Evolutionary conservation across 2,797 vertebrate genomes (phyloP).

Genomic region (Champsocephalus esox): DNA sequence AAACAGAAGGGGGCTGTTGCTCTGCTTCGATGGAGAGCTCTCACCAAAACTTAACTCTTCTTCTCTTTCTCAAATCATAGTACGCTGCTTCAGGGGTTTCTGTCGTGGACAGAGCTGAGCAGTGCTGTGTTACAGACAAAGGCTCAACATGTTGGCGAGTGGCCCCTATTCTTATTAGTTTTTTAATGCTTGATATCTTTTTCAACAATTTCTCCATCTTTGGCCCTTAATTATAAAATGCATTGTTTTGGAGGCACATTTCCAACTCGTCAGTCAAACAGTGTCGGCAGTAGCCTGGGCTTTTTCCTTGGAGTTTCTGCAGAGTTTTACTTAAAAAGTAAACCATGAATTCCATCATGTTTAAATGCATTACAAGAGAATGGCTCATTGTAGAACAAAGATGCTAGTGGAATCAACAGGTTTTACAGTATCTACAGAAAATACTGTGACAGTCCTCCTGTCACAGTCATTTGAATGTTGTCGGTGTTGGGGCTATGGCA

Average conservation of each 20-base stretch:
- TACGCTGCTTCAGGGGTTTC: slow-evolving; percentile 37
- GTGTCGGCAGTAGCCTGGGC: not conserved
- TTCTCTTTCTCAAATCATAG: slow-evolving; percentile 45
- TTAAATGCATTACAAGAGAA: not conserved
- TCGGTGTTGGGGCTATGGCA: too few species aligned
- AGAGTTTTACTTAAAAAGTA: not conserved
- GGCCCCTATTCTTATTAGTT: slow-evolving; percentile 47
- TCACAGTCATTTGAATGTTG: too few species aligned
- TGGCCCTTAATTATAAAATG: slow-evolving; percentile 46
- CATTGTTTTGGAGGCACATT: slow-evolving; percentile 15
- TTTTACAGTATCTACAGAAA: not conserved
- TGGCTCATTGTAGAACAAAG: not conserved
- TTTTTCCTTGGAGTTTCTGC: slow-evolving; percentile 18
- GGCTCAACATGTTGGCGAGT: slow-evolving; percentile 39
- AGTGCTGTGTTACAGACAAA: slow-evolving; percentile 33
- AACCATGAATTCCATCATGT: slow-evolving; percentile 2
- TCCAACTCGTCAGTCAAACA: slow-evolving; percentile 39
- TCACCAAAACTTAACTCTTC: slow-evolving; percentile 49
- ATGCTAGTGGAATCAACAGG: not conserved
- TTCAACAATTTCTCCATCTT: slow-evolving; percentile 27
- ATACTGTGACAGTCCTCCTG: not conserved
- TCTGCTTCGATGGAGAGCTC: slow-evolving; percentile 58
- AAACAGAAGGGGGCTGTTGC: slow-evolving; percentile 72
- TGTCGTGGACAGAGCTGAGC: slow-evolving; percentile 45
- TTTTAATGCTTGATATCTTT: slow-evolving; percentile 50